Evolutionary conservation across 2,797 vertebrate genomes (phyloP).

Genomic region (Mormyrus hasselquistii): DNA sequence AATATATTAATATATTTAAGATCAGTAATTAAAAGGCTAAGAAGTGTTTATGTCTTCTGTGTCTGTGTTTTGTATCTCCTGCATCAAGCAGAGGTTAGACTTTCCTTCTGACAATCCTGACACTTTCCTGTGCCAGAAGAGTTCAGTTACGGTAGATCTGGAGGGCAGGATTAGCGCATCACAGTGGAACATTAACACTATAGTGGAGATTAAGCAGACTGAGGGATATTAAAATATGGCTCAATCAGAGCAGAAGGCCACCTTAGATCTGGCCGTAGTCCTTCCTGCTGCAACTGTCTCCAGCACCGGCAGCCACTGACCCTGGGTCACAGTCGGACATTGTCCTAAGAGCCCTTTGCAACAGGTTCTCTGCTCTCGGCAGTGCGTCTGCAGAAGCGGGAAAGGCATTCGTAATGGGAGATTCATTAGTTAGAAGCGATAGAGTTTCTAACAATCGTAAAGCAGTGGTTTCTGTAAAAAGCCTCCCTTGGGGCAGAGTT

Average conservation of each 20-base stretch:
- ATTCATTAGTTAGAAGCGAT: neutral
- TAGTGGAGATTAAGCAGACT: neutral
- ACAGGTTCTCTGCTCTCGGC: neutral
- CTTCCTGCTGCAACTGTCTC: neutral
- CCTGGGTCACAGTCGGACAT: neutral
- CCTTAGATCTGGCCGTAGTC: neutral
- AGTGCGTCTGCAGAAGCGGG: neutral
- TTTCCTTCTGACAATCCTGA: neutral
- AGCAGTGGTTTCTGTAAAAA: neutral
- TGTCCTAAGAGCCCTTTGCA: neutral
- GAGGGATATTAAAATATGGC: neutral
- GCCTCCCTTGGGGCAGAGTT: neutral
- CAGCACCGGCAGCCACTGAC: neutral
- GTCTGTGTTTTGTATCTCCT: neutral
- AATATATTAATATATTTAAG: neutral
- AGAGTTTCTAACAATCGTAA: neutral
- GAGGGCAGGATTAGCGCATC: neutral
- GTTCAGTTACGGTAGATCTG: neutral
- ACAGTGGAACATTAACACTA: neutral
- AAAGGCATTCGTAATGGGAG: neutral
- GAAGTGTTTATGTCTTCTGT: neutral
- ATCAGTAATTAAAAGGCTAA: neutral
- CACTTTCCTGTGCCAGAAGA: neutral
- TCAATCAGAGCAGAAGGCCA: neutral
- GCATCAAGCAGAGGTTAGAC: neutral